Base-by-base conservation (phyloP, 2,888 invertebrate species). In the Scaptomyza parva region DNA sequence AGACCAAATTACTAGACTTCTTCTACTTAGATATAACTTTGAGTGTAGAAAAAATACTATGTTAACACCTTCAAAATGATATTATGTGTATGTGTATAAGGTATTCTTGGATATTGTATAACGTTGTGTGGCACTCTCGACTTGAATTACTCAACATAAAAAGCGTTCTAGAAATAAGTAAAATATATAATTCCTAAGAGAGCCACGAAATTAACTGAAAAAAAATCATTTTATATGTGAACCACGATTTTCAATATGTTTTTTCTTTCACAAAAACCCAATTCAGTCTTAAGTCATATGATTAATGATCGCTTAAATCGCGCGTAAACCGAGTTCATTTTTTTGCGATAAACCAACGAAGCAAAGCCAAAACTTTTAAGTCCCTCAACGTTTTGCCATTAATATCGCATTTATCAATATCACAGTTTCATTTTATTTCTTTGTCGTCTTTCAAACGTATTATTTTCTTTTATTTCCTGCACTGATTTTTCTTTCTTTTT, bases 331-430 rank as follows among this genome's bases (percentile, higher is more conserved):
- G 58, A 79, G 57, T 73, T 69, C 72, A 83, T 86, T 78, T 78
- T 75, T 76, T 61, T 55, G 52, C 51, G 58, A 70, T 76, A 59
- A 75, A 12, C 55, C 79, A 74, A 70, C 58, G 61, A 64, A 64
- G 61, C 62, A 54, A 51, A 65, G 41, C 50, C 28, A 47, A 74
- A 82, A 86, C 86, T 82, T 86, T 88, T 61, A 85, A 85, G 72
- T 83, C 70, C 70, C 68, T 18, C 78, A 79, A 83, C 73, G 73
- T 76, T 86, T 76, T 76, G 76, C 88, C 86, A 82, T 88, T 82
- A 82, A 88, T 82, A 83, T 83, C 86, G 52, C 88, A 82, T 82
- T 88, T 82, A 82, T 82, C 82, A 82, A 82, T 82, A 86, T 82
- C 88, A 83, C 84, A 83, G 88, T 86, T 88, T 86, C 86, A 88